Evolutionary conservation across 2,113 vertebrate genomes (phyloP).

Genomic region (Scytalopus superciliaris): DNA sequence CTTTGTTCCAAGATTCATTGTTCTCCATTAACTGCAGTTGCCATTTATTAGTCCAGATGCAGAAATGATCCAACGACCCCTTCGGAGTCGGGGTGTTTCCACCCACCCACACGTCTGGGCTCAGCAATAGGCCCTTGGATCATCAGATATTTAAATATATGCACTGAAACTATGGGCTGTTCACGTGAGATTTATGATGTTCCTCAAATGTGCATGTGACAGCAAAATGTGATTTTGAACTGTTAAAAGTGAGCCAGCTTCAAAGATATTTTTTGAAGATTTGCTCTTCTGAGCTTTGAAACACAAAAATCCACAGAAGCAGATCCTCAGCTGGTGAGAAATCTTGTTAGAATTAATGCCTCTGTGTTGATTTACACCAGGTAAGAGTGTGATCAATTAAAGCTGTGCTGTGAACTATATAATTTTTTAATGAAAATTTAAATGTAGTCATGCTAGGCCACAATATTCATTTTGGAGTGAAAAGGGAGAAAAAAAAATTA

Average conservation of each 20-base stretch:
- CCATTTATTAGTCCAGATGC: slow-evolving; percentile 61
- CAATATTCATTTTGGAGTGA: background rate
- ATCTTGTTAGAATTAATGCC: slow-evolving; percentile 11
- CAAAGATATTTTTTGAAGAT: background rate
- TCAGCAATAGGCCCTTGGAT: background rate
- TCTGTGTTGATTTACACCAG: slow-evolving; percentile 35
- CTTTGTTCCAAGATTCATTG: slow-evolving; percentile 71
- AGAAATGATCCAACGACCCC: slow-evolving; percentile 16
- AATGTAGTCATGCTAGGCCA: background rate
- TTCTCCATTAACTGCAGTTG: slow-evolving; percentile 62
- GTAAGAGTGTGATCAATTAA: slow-evolving; percentile 39
- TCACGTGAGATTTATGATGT: slow-evolving; percentile 13
- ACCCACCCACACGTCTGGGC: background rate
- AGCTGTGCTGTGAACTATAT: background rate
- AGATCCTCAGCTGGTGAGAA: slow-evolving; percentile 18
- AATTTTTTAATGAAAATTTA: slow-evolving; percentile 25
- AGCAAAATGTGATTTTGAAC: background rate
- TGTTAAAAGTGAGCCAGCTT: background rate
- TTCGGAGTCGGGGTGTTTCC: background rate
- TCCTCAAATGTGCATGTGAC: background rate
- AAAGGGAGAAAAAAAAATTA: background rate
- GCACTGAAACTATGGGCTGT: background rate
- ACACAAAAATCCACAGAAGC: background rate
- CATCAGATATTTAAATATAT: slow-evolving; percentile 21
- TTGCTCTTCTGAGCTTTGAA: background rate